Evolutionary conservation across 2,797 vertebrate species (phyloP).

Genomic region (Urocyon cinereoargenteus): DNA sequence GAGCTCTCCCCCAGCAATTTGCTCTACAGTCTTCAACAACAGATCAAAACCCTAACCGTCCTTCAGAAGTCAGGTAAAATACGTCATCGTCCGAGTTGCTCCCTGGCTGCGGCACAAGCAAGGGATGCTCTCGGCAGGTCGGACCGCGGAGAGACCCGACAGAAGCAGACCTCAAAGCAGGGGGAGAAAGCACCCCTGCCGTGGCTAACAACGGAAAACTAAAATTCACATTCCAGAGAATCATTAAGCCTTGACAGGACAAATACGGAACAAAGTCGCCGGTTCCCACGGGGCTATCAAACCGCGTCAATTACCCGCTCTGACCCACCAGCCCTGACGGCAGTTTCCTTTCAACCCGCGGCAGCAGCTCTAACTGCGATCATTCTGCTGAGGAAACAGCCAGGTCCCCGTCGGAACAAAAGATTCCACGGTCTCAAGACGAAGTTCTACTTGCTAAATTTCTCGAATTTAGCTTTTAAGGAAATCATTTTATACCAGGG

Average conservation of each 20-base stretch:
- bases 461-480: constrained; percentile 9
- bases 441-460: background rate
- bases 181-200: background rate
- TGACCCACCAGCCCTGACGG: background rate
- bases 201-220: background rate
- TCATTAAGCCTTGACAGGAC: background rate
- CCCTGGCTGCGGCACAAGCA: background rate
- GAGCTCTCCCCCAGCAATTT: background rate
- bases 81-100: background rate
- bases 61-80: constrained; percentile 32
- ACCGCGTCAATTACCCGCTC: background rate
- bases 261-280: background rate
- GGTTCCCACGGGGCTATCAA: background rate
- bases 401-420: background rate
- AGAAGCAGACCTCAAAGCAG: background rate
- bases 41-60: background rate
- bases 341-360: constrained; percentile 21
- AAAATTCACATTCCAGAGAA: background rate
- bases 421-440: background rate
- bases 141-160: background rate
- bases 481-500: background rate
- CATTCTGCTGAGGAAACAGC: constrained; percentile 3
- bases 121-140: background rate
- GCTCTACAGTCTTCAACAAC: background rate
- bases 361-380: constrained; percentile 17